A percentile compares a stretch with the other conserved stretches of the same genome.
Evolutionary conservation across 1,140 invertebrate species (phyloP).

Genomic region (Aleiodes sp.): DNA sequence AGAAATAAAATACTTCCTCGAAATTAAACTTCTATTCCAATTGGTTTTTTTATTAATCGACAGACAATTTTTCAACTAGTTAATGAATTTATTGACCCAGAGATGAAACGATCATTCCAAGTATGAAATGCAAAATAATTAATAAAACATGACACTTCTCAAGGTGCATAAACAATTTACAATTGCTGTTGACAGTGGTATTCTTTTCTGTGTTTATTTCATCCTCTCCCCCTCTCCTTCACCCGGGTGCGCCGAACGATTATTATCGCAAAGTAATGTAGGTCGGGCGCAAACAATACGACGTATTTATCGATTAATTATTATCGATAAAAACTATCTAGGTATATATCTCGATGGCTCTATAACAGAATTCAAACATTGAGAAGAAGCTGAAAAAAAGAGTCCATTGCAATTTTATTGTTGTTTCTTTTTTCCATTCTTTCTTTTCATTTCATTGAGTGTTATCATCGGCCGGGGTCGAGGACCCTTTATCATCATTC

Average conservation of each 20-base stretch:
- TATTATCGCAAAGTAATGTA: constrained; percentile 56
- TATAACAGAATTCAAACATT: constrained; percentile 16
- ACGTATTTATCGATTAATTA: constrained; percentile 54
- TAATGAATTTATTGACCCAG: too few relatives aligned
- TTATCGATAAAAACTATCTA: constrained; percentile 51
- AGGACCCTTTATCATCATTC: constrained; percentile 47
- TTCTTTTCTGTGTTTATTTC: neutral
- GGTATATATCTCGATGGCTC: neutral
- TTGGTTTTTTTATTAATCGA: too few relatives aligned
- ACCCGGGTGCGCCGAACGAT: constrained; percentile 38
- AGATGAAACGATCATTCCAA: too few relatives aligned
- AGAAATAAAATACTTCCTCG: neutral
- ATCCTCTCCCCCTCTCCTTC: neutral
- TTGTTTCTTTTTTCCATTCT: constrained; percentile 8
- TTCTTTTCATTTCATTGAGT: constrained; percentile 30
- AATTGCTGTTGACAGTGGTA: neutral
- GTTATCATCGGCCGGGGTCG: constrained; percentile 46
- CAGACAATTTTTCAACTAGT: too few relatives aligned
- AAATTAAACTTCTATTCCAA: too few relatives aligned
- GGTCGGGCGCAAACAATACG: constrained; percentile 53
- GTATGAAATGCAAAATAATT: too few relatives aligned
- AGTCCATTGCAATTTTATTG: neutral
- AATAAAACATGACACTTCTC: neutral
- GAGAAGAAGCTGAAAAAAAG: constrained; percentile 1
- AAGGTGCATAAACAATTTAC: constrained; percentile 27